Evolutionary conservation across 2,797 vertebrate species (phyloP).

Genomic region (Myotis vivesi): DNA sequence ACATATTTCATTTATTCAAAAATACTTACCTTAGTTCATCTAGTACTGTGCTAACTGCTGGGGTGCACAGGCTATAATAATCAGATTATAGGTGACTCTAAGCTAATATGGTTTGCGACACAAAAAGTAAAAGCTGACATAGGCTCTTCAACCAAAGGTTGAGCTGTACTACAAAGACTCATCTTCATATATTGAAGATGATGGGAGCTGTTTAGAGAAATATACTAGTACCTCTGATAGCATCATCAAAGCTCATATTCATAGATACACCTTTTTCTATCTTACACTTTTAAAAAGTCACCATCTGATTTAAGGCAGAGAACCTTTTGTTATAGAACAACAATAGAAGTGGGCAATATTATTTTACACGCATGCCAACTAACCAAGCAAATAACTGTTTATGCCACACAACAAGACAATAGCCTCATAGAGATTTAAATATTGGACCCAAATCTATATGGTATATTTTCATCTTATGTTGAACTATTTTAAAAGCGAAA

Average conservation of each 20-base stretch:
- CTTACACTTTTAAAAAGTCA: not conserved
- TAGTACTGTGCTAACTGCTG: not conserved
- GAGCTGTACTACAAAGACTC: not conserved
- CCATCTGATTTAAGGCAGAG: not conserved
- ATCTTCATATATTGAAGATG: not conserved
- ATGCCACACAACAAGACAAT: not conserved
- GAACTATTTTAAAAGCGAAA: conserved; percentile 31
- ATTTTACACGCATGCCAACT: not conserved
- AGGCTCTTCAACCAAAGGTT: not conserved
- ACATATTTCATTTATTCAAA: not conserved
- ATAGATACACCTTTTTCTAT: not conserved
- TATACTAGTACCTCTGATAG: not conserved
- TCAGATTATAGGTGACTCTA: not conserved
- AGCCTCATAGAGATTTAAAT: not conserved
- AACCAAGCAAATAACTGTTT: not conserved
- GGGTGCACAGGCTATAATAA: not conserved
- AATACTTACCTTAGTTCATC: not conserved
- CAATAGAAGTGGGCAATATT: not conserved
- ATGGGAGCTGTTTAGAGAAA: not conserved
- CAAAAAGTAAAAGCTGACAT: not conserved
- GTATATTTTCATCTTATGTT: not conserved
- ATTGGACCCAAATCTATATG: not conserved
- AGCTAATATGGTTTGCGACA: not conserved
- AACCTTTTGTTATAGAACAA: not conserved
- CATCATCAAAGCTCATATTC: not conserved